A percentile compares a stretch with the other conserved stretches of the same genome.
These are phyloP conservation scores for Meandrina meandrites DNA, from an alignment of 92 coral and sea anemone species.

Conservation along the genomic window DNA sequence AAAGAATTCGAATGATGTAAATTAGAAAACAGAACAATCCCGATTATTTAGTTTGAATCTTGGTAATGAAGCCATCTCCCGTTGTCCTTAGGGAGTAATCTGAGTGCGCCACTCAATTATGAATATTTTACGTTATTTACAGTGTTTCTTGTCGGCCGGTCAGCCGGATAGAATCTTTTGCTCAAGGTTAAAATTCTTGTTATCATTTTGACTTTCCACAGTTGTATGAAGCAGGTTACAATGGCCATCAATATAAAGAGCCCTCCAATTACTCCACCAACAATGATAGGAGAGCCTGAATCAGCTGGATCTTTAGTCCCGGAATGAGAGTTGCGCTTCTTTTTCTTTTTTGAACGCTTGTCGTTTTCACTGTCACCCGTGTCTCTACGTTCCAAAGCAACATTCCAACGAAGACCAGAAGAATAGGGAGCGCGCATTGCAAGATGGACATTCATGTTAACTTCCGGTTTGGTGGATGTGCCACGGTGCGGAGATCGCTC, in stretches of 20 bases:
- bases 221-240: neutral
- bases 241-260: neutral
- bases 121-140: no score
- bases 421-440: neutral
- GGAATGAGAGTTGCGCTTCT: neutral
- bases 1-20: neutral
- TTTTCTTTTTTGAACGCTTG: neutral
- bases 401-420: slow-evolving; percentile 6
- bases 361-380: neutral
- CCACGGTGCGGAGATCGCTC: neutral
- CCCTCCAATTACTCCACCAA: slow-evolving; percentile 28
- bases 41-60: no score
- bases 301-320: neutral
- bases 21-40: neutral
- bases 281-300: slow-evolving; percentile 3
- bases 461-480: neutral
- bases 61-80: no score
- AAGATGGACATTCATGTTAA: neutral
- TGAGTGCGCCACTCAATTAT: no score
- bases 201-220: slow-evolving; percentile 27
- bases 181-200: no score
- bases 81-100: no score
- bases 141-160: no score
- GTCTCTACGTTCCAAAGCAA: neutral
- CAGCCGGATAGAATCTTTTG: no score